These are phyloP conservation scores for Drosophila tsacasi DNA, from an alignment of 1,140 invertebrate species.

Conservation along the genomic window DNA sequence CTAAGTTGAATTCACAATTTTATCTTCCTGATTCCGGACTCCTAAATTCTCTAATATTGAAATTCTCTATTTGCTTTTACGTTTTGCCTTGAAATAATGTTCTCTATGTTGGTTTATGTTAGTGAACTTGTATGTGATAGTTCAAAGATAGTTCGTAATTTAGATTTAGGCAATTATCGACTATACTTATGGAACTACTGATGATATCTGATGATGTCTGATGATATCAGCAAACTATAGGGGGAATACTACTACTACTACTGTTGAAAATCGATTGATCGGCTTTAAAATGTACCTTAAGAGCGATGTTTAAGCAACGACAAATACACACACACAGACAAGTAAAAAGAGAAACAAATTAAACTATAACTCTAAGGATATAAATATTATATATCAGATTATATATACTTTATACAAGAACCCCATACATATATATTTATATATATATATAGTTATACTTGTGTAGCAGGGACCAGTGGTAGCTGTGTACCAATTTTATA, in stretches of 20 bases:
- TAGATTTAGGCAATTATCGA: slow-evolving; percentile 35
- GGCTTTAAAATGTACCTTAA: slow-evolving; percentile 64
- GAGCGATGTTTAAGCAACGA: slow-evolving; percentile 37
- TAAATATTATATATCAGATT: slow-evolving; percentile 15
- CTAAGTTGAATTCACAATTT: slow-evolving; percentile 28
- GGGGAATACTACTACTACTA: slow-evolving; percentile 13
- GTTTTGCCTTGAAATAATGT: slow-evolving; percentile 25
- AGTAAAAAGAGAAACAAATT: slow-evolving; percentile 5
- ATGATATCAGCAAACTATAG: slow-evolving; percentile 13
- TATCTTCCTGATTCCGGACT: background rate
- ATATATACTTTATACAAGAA: slow-evolving; percentile 15
- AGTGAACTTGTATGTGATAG: slow-evolving; percentile 85
- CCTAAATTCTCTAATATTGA: background rate
- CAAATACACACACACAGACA: background rate
- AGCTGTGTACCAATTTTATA: slow-evolving; percentile 19
- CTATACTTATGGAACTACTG: slow-evolving; percentile 19
- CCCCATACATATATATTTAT: slow-evolving; percentile 5
- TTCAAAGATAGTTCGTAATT: slow-evolving; percentile 81
- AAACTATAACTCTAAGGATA: slow-evolving; percentile 10
- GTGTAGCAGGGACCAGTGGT: slow-evolving; percentile 12
- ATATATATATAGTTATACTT: no score
- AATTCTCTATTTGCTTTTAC: slow-evolving; percentile 5
- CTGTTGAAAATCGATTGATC: slow-evolving; percentile 42
- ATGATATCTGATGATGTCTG: slow-evolving; percentile 23
- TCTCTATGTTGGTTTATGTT: slow-evolving; percentile 42